Evolutionary conservation across 2,113 vertebrate genomes (phyloP), one percentile per base, ranked within the genome.

Genomic region (Apteryx mantelli): DNA sequence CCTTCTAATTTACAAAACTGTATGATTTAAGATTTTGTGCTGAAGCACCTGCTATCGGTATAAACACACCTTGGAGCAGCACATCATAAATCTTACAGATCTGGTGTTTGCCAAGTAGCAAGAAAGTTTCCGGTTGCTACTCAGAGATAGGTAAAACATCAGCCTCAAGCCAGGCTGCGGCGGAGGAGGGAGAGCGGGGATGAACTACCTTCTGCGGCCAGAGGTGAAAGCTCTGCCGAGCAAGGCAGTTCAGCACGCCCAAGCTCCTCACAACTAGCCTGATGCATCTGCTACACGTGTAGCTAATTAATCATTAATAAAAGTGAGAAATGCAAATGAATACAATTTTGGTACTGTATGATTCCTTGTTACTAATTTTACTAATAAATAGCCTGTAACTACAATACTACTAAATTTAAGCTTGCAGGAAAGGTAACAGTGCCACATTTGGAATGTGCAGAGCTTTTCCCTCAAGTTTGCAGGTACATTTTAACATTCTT

Each of bases 161-260:
- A 82, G 91, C 95, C 92, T 87, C 86, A 92, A 89, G 89, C 87
- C 95, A 96, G 96, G 91, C 81, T 82, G 78, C 65, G 77, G 56
- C 16, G 61, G 0, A 0, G 83, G 88, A 91, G 84, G 82, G 86
- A 89, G 36, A 70, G 44, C 26, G 46, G 66, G 63, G 42, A 56
- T 58, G 75, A 93, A 77, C 2, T 74, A 60, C 36, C 56, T 79
- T 87, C 95, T 95, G 95, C 66, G 89, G 25, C n/a, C 5, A 0
- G 64, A 95, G 89, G 92, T 94, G 95, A 93, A 91, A 89, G 34
- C 61, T 58, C 63, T 82, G 84, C 63, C 84, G 89, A 82, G 58
- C 24, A 86, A 74, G 38, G 58, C 36, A 80, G 34, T 53, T 73
- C 40, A 88, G 64, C 28, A n/a, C 60, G 34, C 71, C 40, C 38